Conservation (phyloP, 2,113 vertebrate genomes). For the Ondatra zibethicus region DNA sequence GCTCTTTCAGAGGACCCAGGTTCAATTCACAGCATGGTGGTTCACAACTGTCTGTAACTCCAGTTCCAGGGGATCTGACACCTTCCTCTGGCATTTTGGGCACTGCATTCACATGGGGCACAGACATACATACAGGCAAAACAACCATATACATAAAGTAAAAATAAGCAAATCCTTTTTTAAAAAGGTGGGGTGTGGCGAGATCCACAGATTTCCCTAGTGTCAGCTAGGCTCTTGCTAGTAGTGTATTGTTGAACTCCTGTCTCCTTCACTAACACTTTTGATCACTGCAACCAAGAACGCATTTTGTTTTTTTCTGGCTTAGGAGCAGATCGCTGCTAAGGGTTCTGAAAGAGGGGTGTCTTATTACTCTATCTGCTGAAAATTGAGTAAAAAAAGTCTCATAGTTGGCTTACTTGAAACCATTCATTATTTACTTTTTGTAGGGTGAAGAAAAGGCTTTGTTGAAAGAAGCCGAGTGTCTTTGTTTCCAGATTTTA, state of each 20-base stretch:
- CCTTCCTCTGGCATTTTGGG: background rate
- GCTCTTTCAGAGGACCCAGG: background rate
- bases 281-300: background rate
- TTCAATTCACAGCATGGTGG: background rate
- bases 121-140: background rate
- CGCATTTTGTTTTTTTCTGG: slow-evolving; percentile 37
- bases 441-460: background rate
- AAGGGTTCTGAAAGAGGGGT: slow-evolving; percentile 26
- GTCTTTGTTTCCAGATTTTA: slow-evolving; percentile 43
- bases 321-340: slow-evolving; percentile 15
- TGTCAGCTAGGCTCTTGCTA: background rate
- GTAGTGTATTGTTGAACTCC: background rate
- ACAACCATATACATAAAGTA: background rate
- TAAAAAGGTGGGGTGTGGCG: background rate
- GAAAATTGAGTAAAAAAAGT: slow-evolving; percentile 41
- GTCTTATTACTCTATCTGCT: slow-evolving; percentile 1
- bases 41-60: background rate
- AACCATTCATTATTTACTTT: slow-evolving; percentile 34
- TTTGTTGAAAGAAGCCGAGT: background rate
- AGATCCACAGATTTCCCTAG: slow-evolving; percentile 5
- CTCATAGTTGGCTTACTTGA: slow-evolving; percentile 21
- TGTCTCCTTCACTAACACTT: slow-evolving; percentile 4
- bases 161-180: background rate
- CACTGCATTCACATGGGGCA: background rate
- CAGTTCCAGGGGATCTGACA: background rate